Evolutionary conservation across 2,113 vertebrate genomes (phyloP).

Genomic region (Mungos mungo): DNA sequence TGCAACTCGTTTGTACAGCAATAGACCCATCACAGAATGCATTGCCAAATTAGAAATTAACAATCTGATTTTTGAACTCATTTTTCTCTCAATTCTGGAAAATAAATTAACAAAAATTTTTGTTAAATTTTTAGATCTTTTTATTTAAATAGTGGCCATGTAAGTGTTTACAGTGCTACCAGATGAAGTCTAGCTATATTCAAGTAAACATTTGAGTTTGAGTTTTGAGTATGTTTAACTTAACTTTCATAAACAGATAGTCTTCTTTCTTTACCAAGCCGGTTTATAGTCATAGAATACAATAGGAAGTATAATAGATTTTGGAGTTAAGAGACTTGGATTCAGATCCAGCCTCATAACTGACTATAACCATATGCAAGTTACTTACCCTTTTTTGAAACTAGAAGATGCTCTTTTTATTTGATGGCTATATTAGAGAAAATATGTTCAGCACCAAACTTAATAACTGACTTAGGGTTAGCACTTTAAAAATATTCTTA

Average conservation of each 20-base stretch:
- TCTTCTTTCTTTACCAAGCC: neutral
- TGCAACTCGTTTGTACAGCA: neutral
- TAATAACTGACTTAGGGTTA: neutral
- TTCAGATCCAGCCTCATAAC: neutral
- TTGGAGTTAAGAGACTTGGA: neutral
- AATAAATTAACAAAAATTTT: neutral
- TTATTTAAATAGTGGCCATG: neutral
- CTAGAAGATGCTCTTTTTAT: neutral
- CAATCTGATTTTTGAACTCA: neutral
- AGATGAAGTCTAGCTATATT: neutral
- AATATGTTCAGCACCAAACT: neutral
- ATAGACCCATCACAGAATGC: neutral
- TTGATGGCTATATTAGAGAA: neutral
- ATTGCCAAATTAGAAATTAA: neutral
- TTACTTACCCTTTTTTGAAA: neutral
- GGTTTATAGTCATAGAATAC: neutral
- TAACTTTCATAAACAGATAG: neutral
- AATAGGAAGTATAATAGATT: neutral
- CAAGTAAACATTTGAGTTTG: neutral
- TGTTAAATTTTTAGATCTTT: neutral
- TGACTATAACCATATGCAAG: neutral
- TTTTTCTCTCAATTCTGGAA: neutral
- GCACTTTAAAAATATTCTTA: neutral
- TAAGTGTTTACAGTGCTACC: neutral
- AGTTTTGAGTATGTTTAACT: neutral